phyloP scores from a whole-genome alignment of 2,888 invertebrate genomes.

The Liopterus haemorrhoidalis region DNA sequence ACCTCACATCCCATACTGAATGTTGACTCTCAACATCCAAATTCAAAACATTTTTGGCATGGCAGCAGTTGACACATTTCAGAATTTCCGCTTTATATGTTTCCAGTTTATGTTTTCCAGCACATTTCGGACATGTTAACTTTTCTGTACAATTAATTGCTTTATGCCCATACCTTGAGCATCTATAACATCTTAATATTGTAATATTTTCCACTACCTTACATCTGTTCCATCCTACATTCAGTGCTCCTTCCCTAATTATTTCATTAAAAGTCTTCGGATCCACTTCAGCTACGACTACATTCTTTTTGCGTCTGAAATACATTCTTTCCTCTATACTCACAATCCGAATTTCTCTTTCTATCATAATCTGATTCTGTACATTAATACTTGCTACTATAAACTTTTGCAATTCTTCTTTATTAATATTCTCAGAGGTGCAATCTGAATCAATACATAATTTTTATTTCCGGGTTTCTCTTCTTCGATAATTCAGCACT shows the following conservation, averaged over 20 bases:
- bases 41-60: constrained; percentile 4
- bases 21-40: constrained; percentile 1
- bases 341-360: background rate
- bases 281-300: background rate
- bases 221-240: constrained; percentile 5
- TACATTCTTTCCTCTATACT: background rate
- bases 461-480: constrained; percentile 3
- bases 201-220: background rate
- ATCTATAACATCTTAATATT: constrained; percentile 2
- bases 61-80: background rate
- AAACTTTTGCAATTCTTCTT: background rate
- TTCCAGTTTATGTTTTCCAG: background rate
- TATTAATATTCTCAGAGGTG: background rate
- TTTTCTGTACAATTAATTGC: background rate
- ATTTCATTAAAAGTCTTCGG: constrained; percentile 1
- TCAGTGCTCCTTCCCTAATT: background rate
- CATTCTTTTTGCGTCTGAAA: background rate
- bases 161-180: background rate
- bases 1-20: background rate
- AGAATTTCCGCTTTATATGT: background rate
- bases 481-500: no score
- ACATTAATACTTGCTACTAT: background rate
- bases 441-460: background rate
- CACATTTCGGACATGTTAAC: constrained; percentile 3
- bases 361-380: background rate